These are phyloP conservation scores for silkworm (Bombyx mori) DNA, from an alignment of 1,140 invertebrate genomes.

Conservation along the genomic window ASM3026992v2 NC_085117.1:153001-153500, in stretches of 20 bases:
- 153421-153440: constrained; percentile 59
- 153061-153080: constrained; percentile 78
- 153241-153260: constrained; percentile 44
- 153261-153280: constrained; percentile 75
- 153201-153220: too few relatives aligned
- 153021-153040: constrained; percentile 74
- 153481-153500: too few relatives aligned
- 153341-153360: constrained; percentile 58
- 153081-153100: constrained; percentile 19
- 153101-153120: too few relatives aligned
- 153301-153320: constrained; percentile 78
- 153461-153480: too few relatives aligned
- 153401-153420: constrained; percentile 42
- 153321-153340: constrained; percentile 75
- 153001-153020: constrained; percentile 77
- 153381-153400: constrained; percentile 72
- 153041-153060: constrained; percentile 77
- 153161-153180: too few relatives aligned
- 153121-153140: too few relatives aligned
- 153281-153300: constrained; percentile 75
- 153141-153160: too few relatives aligned
- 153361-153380: constrained; percentile 78
- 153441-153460: constrained; percentile 36
- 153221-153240: too few relatives aligned
- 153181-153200: too few relatives aligned